A percentile compares a stretch with the other conserved stretches of the same genome.
Conservation (phyloP, 2,113 vertebrate genomes). For the Cinclus mexicanus region DNA sequence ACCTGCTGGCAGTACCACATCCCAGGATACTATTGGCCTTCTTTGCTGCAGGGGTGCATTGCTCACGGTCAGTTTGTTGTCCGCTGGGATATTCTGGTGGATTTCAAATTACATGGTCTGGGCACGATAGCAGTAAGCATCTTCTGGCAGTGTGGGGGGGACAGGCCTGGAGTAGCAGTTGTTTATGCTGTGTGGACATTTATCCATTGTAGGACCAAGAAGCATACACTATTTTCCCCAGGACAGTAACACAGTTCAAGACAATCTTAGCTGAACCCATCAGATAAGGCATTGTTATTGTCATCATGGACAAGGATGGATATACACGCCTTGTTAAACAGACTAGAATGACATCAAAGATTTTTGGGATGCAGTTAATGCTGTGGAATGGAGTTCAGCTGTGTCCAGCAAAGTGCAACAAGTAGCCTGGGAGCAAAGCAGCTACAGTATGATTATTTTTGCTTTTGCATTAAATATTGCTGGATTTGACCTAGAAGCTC, state of each 20-base stretch:
- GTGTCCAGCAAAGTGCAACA: background rate
- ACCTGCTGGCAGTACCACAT: background rate
- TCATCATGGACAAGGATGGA: background rate
- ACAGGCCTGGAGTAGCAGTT: background rate
- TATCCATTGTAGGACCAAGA: background rate
- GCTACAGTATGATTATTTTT: background rate
- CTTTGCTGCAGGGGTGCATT: background rate
- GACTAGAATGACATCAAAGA: background rate
- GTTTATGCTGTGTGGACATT: background rate
- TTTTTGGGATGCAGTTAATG: background rate
- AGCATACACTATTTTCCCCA: background rate
- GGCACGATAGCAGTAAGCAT: background rate
- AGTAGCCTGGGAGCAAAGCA: background rate
- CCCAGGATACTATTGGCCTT: background rate
- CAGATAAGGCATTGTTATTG: background rate
- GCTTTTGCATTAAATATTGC: background rate
- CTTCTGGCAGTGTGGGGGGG: background rate
- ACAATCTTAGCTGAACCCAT: background rate
- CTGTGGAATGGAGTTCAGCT: background rate
- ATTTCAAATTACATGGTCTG: background rate
- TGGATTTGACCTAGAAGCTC: background rate
- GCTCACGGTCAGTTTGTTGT: background rate
- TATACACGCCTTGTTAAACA: accelerated
- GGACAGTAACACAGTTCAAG: background rate
- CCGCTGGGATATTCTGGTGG: background rate